Base-by-base conservation (phyloP, 1,140 invertebrate genomes). In the Drosophila serrata region DNA sequence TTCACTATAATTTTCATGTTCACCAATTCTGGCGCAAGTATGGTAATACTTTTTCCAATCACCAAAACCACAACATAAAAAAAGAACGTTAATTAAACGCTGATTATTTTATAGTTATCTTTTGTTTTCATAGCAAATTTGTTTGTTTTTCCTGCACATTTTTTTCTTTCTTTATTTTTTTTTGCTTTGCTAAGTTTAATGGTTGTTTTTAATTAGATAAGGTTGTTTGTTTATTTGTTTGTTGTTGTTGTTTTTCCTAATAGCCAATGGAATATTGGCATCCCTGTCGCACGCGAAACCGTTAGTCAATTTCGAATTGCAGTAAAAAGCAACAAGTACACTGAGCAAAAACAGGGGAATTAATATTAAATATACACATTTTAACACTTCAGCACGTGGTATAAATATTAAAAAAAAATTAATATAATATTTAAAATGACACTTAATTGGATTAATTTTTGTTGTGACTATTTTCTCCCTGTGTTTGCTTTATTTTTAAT, bases 131-230 rank as follows among this genome's bases (percentile, higher is more conserved):
- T 59, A 49, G 40, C 68, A 31, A 59, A 59, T 56, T 59, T 72
- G 43, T 59, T 72, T 72, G 51, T 48, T 29, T 37, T 70, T 55
- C n/a, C 35, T 48, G 8, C 42, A 22, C 33, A 48, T 58, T 33
- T 72, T 29, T 17, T 42, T 22, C 29, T 63, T 24, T 22, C 9
- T 12, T 11, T 15, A 4, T 4, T 6, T 8, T n/a, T 35, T 27
- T 37, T 35, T 53, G 12, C 29, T 63, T 64, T 55, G 17, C 42
- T 33, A 46, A 57, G n/a, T 61, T 72, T 59, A 48, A 72, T 72
- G 53, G n/a, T 49, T 64, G 45, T 64, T 65, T 72, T 72, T 72
- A 72, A 72, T 72, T 72, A 72, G 67, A 49, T 72, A 72, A 59
- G 35, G 40, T 40, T 59, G 51, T 70, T 72, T 69, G 40, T 42